A percentile compares a stretch with the other conserved stretches of the same genome.
Evolutionary conservation across 2,888 invertebrate species (phyloP).

Genomic region (Drosophila mulleri): DNA sequence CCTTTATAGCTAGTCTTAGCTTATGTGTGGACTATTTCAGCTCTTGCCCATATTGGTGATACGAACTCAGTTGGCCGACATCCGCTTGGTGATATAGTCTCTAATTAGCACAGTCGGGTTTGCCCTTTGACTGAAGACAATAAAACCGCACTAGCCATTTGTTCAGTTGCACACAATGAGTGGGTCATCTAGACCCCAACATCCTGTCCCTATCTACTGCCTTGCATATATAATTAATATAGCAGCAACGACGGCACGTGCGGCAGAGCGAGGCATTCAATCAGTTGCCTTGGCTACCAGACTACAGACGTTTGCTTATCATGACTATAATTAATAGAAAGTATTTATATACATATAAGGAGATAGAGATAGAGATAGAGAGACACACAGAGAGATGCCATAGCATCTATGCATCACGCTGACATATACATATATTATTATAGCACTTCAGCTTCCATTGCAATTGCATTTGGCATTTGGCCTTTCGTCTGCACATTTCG

Average conservation of each 20-base stretch:
- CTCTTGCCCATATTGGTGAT: background rate
- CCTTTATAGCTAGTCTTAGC: too few species aligned
- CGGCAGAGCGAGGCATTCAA: slow-evolving; percentile 1
- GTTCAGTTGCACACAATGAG: slow-evolving; percentile 1
- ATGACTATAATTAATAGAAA: background rate
- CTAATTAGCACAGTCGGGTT: background rate
- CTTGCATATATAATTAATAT: slow-evolving; percentile 6
- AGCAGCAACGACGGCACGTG: slow-evolving; percentile 1
- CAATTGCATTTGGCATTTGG: background rate
- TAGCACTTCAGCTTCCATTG: background rate
- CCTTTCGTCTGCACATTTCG: background rate
- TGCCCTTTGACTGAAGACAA: slow-evolving; percentile 2
- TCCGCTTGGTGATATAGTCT: background rate
- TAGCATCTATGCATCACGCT: background rate
- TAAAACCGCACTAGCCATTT: slow-evolving; percentile 7
- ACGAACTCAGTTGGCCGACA: background rate
- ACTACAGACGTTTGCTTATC: slow-evolving; percentile 2
- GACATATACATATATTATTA: background rate
- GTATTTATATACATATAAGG: background rate
- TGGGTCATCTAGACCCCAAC: background rate
- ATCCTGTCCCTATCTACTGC: background rate
- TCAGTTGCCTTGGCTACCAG: slow-evolving; percentile 4
- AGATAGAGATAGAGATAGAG: background rate
- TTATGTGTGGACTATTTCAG: too few species aligned
- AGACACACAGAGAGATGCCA: background rate